Evolutionary conservation across 2,797 vertebrate species (phyloP).

Genomic region (Amniataba percoides): DNA sequence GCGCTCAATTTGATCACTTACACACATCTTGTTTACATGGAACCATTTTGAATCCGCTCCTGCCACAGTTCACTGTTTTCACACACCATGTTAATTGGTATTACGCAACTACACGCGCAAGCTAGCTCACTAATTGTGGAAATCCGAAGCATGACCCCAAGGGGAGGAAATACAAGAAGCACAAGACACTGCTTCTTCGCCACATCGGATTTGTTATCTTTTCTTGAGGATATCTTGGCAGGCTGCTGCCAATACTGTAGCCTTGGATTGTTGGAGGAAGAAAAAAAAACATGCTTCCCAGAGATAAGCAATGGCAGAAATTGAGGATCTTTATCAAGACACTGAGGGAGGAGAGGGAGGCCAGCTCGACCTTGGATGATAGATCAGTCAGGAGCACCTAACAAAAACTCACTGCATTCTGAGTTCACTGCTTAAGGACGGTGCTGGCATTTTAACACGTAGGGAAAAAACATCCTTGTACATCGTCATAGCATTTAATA

Average conservation of each 20-base stretch:
- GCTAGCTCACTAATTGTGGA: slow-evolving; percentile 47
- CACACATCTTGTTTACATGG: slow-evolving; percentile 56
- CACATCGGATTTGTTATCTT: slow-evolving; percentile 59
- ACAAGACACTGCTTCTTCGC: slow-evolving; percentile 33
- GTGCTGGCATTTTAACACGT: slow-evolving; percentile 26
- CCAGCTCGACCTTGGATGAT: slow-evolving; percentile 63
- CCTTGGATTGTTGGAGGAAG: slow-evolving; percentile 64
- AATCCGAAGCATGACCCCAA: slow-evolving; percentile 46
- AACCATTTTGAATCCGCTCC: slow-evolving; percentile 26
- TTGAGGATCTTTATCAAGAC: slow-evolving; percentile 76
- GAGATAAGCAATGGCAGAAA: slow-evolving; percentile 78
- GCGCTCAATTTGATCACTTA: slow-evolving; percentile 55
- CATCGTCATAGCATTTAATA: slow-evolving; percentile 6
- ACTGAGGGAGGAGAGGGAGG: slow-evolving; percentile 44
- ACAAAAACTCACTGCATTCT: slow-evolving; percentile 18
- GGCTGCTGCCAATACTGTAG: slow-evolving; percentile 61
- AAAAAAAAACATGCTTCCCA: slow-evolving; percentile 54
- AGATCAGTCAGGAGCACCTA: slow-evolving; percentile 47
- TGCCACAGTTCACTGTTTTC: slow-evolving; percentile 28
- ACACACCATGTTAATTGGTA: slow-evolving; percentile 46
- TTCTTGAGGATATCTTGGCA: slow-evolving; percentile 60
- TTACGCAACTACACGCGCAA: slow-evolving; percentile 38
- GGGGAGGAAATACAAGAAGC: slow-evolving; percentile 30
- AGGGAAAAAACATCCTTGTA: slow-evolving; percentile 10
- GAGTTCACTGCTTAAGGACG: not conserved